Base-by-base conservation (phyloP, 2,797 vertebrate species). In the Artibeus lituratus region DNA sequence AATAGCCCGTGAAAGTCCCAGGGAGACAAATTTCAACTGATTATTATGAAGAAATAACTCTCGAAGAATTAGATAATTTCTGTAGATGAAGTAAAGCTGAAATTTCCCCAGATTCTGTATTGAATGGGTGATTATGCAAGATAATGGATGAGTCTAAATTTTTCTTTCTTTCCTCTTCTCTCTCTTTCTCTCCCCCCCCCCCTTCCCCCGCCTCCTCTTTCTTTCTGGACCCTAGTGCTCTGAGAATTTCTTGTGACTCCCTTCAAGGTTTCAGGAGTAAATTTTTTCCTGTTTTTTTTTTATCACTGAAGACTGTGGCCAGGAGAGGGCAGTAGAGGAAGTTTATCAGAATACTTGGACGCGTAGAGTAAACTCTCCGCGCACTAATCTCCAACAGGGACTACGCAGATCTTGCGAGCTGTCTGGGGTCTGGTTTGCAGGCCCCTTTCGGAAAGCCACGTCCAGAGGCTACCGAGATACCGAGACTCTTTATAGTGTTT, bases 321-420 rank as follows among this genome's bases (percentile, higher is more conserved):
- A 97, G 93, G 2, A 97, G 97, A 95, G 97, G 97, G 96, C 97
- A 96, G 95, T 85, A 78, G 76, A 96, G 90, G 77, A 85, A 73
- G 93, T 3, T 87, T 57, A 29, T 70, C 86, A 3, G 90, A 88
- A 59, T 19, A 73, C 73, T 90, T 19, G 69, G 87, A 73, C 12
- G 0, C 37, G 39, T 51, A 32, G 83, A 59, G 74, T 35, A 84
- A 94, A 96, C 87, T 93, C 82, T 24, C 11, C 0, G 53, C 10
- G 86, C 62, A 74, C 86, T 44, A 24, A 5, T 37, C 16, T 1
- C 2, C 16, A 70, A 42, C 70, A 59, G 78, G 69, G 69, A 92
- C 55, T 69, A 49, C 9, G 51, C 80, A 84, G 88, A 87, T 26
- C 44, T 62, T 39, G 70, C 3, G 67, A 96, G 74, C 88, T 55